Evolutionary conservation across 1,140 invertebrate species (phyloP).

Genomic region (Holcopasites calliopsidis): DNA sequence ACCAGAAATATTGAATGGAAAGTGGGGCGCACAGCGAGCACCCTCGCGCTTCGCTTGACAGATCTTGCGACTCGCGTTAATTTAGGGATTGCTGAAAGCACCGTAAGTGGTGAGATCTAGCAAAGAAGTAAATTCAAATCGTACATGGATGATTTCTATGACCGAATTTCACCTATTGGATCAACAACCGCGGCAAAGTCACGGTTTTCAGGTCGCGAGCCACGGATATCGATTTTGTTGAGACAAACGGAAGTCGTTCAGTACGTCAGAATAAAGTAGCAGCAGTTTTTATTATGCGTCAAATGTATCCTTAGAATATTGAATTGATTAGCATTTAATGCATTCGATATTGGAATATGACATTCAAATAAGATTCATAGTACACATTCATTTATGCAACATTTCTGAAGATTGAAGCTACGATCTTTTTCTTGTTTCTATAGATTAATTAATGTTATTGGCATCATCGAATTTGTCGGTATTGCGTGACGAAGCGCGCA

Average conservation of each 20-base stretch:
- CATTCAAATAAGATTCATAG: no score
- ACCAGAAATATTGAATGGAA: not conserved
- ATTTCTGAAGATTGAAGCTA: no score
- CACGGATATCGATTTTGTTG: not conserved
- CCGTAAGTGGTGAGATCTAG: not conserved
- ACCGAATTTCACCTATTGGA: conserved; percentile 6
- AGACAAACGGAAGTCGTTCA: not conserved
- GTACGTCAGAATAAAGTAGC: not conserved
- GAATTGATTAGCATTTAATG: no score
- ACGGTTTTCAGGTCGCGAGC: conserved; percentile 12
- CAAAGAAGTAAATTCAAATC: not conserved
- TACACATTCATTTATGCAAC: no score
- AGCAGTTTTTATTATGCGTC: no score
- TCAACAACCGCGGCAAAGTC: not conserved
- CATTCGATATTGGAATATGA: no score
- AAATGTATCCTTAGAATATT: no score
- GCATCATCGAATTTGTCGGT: not conserved
- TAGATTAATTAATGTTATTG: not conserved
- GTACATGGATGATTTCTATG: not conserved
- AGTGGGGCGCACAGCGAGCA: no score
- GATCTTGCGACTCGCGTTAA: no score
- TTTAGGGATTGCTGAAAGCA: not conserved
- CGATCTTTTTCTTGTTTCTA: no score
- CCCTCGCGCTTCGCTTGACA: no score
- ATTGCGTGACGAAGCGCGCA: not conserved